These are phyloP conservation scores for Eupsilia transversa DNA, from an alignment of 2,888 invertebrate species.

Conservation along the genomic window DNA sequence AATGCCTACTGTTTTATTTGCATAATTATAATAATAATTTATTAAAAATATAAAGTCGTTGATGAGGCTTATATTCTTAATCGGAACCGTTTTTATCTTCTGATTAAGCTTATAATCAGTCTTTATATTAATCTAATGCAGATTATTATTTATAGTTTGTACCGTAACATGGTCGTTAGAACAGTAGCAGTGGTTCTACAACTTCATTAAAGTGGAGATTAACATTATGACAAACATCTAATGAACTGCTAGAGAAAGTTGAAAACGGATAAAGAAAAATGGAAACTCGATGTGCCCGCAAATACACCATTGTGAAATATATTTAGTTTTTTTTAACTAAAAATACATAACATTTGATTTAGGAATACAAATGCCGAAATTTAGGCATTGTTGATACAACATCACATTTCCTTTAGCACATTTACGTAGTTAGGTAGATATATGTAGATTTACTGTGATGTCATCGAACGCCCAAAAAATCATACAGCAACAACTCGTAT, in stretches of 20 bases:
- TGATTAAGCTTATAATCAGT: conserved; percentile 24
- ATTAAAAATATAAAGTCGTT: conserved; percentile 16
- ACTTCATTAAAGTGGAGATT: conserved; percentile 36
- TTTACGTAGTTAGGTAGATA: background rate
- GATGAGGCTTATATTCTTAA: conserved; percentile 38
- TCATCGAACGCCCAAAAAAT: background rate
- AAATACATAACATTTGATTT: too few species aligned
- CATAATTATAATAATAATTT: conserved; percentile 36
- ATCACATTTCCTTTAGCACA: background rate
- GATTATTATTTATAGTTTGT: conserved; percentile 52
- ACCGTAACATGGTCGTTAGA: conserved; percentile 27
- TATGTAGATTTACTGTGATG: background rate
- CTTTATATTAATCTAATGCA: conserved; percentile 41
- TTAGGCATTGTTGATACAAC: background rate
- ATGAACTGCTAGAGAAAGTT: conserved; percentile 27
- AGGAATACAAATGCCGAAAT: background rate
- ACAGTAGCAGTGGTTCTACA: conserved; percentile 35
- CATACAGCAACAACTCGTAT: background rate
- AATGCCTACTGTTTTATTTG: conserved; percentile 52
- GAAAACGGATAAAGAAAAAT: conserved; percentile 2
- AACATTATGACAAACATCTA: conserved; percentile 30
- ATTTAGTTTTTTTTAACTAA: background rate
- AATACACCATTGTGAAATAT: background rate
- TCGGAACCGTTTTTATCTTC: conserved; percentile 30
- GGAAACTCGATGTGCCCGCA: background rate